Evolutionary conservation across 30 jellyfish, hydroid and myxozoan genomes (phyloP), one percentile per base, ranked within the genome.

Genomic region (Aurelia aurita): DNA sequence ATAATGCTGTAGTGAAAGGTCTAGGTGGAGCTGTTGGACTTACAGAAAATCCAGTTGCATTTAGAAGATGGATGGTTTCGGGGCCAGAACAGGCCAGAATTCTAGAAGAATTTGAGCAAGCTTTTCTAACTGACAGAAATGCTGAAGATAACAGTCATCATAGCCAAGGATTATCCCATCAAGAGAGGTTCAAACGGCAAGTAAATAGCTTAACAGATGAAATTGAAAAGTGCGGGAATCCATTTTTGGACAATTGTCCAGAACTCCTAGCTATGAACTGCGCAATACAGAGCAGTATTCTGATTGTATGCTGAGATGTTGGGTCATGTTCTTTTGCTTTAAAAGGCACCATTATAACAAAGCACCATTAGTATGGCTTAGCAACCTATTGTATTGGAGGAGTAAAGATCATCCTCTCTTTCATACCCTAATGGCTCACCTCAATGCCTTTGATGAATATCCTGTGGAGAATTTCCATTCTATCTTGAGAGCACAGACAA

Each of bases 311-410:
- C 26, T 75, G 39, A 31, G 87, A 32, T 53, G 79, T 32, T 75
- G 87, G 87, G 47, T 49, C 32, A 75, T 75, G 78, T 75, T 75
- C 76, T 75, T 75, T 47, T 78, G 82, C 51, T 55, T 6, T 35
- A 75, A 75, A 55, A 75, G 87, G 53, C 87, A 54, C 18, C 87
- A 51, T n/a, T n/a, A n/a, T n/a, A n/a, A n/a, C n/a, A n/a, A n/a
- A n/a, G n/a, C n/a, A n/a, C n/a, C n/a, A n/a, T n/a, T n/a, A 58
- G 69, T 58, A 58, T 58, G 69, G 31, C 69, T 18, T 31, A 58
- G 69, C 69, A 58, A 58, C 23, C 23, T 58, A 27, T 18, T 58
- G 69, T 31, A 58, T 58, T 58, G n/a, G 69, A 58, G 23, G 69
- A 58, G 23, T 58, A 27, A 58, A 18, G 31, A 58, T 27, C 69